Base-by-base conservation (phyloP, 2,888 invertebrate species). In the Noctua fimbriata region DNA sequence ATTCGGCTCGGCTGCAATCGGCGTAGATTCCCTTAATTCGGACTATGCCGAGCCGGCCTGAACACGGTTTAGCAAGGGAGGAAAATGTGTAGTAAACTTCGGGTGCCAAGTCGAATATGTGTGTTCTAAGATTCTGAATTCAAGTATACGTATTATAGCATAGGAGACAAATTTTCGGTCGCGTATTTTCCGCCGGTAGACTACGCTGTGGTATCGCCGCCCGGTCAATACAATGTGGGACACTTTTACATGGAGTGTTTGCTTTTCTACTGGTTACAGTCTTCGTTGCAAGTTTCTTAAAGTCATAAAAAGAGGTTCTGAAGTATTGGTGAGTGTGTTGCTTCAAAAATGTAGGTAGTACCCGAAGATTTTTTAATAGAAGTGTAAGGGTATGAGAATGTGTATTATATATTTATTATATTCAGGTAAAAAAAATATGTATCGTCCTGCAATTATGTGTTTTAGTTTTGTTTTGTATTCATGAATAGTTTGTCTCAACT, bases 181-280 rank as follows among this genome's bases (percentile, higher is more conserved):
- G 74, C 47, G 63, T 81, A 69, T 81, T 81, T 63, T 74, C 16
- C 16, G 44, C 4, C 36, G 63, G 60, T 65, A 63, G 24, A 69
- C 28, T 74, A 75, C 85, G 76, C 74, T 69, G 72, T 66, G 81
- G 76, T 73, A 67, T 41, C 63, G 76, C 76, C 69, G 65, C 69
- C 47, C 69, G 32, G 66, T 73, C 66, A 55, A 73, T 49, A 63
- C 55, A 44, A 73, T 72, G 67, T 75, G 74, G 74, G 71, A 73
- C 65, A 60, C 78, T 82, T 82, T 78, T 84, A 84, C 81, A 79
- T 83, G n/a, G 36, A 79, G 75, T 81, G 81, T 70, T 75, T 81
- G 47, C 12, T 74, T 81, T 63, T 52, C 32, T 52, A 60, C 52
- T 47, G 80, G 32, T 80, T 80, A n/a, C 32, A 44, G 44, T 67